Evolutionary conservation across 2,888 invertebrate genomes (phyloP).

Genomic region (Polymixis flavicincta): DNA sequence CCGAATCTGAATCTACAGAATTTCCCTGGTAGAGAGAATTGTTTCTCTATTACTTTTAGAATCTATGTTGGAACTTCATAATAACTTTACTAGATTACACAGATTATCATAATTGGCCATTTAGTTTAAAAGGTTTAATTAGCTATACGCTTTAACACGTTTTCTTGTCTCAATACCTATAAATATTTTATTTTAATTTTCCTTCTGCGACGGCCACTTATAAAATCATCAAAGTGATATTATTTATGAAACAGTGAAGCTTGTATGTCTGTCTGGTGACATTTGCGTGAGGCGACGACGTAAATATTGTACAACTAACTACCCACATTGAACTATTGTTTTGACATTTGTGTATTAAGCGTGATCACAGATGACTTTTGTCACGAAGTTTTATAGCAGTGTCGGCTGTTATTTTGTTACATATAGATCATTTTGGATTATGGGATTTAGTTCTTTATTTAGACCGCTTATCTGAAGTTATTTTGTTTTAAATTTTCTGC

Average conservation of each 20-base stretch:
- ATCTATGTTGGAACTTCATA: not conserved
- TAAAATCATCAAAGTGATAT: conserved; percentile 40
- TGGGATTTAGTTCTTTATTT: conserved; percentile 13
- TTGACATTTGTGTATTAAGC: conserved; percentile 59
- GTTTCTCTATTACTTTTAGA: too few relatives aligned
- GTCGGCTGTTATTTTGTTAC: conserved; percentile 6
- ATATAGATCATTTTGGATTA: conserved; percentile 1
- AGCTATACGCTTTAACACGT: not conserved
- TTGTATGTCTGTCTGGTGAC: conserved; percentile 49
- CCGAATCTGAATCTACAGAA: too few relatives aligned
- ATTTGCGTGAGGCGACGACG: conserved; percentile 62
- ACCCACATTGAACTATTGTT: conserved; percentile 43
- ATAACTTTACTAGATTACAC: not conserved
- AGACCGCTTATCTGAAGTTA: not conserved
- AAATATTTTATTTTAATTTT: conserved; percentile 8
- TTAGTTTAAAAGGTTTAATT: not conserved
- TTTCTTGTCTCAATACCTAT: not conserved
- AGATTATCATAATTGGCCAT: not conserved
- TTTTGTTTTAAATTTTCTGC: not conserved
- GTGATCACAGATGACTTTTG: conserved; percentile 42
- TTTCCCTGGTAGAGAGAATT: too few relatives aligned
- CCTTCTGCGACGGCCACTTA: conserved; percentile 7
- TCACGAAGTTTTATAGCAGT: conserved; percentile 18
- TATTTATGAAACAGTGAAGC: conserved; percentile 24
- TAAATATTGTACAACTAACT: conserved; percentile 45